Percentiles rank a stretch among this genome's conserved stretches.
Conservation (phyloP, 2,888 invertebrate species). For the Drosophila lutescens region DNA sequence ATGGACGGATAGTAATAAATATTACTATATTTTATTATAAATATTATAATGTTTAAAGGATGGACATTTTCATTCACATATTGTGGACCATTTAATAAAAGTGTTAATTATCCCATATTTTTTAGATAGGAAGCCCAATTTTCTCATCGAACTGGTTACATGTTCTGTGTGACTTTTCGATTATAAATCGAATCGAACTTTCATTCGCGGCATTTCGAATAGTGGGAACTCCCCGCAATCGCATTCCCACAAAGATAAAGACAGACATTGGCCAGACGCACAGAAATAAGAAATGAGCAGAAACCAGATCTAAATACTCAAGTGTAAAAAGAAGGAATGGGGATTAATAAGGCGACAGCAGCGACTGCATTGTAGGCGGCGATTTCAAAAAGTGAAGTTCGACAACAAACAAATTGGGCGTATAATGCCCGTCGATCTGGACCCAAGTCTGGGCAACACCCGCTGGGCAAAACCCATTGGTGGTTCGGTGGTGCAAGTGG, state of each 20-base stretch:
- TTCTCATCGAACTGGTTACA: not conserved
- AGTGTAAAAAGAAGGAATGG: conserved; percentile 52
- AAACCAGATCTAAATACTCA: conserved; percentile 46
- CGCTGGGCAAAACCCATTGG: conserved; percentile 36
- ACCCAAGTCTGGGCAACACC: conserved; percentile 29
- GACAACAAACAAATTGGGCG: conserved; percentile 52
- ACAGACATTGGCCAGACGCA: conserved; percentile 43
- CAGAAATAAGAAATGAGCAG: not conserved
- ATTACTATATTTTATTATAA: too few relatives aligned
- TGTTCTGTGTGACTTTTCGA: conserved; percentile 16
- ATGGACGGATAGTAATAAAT: too few relatives aligned
- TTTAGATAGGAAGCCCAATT: not conserved
- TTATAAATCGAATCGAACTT: conserved; percentile 29
- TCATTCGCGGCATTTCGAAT: conserved; percentile 11
- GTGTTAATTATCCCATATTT: too few relatives aligned
- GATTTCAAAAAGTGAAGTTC: conserved; percentile 26
- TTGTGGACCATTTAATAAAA: too few relatives aligned
- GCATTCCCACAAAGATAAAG: conserved; percentile 29
- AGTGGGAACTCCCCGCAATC: conserved; percentile 41
- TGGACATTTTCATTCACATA: too few relatives aligned
- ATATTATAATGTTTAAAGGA: too few relatives aligned
- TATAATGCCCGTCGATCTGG: conserved; percentile 24
- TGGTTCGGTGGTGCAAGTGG: conserved; percentile 16
- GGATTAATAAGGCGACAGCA: conserved; percentile 54
- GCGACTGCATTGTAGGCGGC: conserved; percentile 66